Evolutionary conservation across 2,797 vertebrate species (phyloP).

Genomic region (Schizopygopsis malacanthus): DNA sequence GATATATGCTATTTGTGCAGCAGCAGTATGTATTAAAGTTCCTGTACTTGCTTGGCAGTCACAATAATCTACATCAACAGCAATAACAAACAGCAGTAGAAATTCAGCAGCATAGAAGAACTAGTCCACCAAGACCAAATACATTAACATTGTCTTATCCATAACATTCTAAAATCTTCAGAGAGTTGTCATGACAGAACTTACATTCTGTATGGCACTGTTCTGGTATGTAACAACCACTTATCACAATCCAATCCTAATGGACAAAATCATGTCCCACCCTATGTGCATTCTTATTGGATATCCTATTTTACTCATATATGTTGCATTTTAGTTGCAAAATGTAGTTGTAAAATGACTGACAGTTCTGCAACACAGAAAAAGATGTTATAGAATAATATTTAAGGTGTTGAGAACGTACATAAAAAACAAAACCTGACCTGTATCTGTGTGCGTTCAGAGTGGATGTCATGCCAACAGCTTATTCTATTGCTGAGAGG

Average conservation of each 20-base stretch:
- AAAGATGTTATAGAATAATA: background rate
- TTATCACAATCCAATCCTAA: slow-evolving; percentile 5
- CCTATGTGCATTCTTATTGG: background rate
- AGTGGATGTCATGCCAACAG: slow-evolving; percentile 45
- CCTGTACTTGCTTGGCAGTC: background rate
- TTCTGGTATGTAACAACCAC: background rate
- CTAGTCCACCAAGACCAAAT: background rate
- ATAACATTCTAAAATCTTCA: background rate
- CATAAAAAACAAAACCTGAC: slow-evolving; percentile 11
- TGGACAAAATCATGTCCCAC: no score
- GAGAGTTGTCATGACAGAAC: background rate
- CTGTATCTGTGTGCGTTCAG: slow-evolving; percentile 10
- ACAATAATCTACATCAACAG: background rate
- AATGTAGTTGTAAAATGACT: background rate
- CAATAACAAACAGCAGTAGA: background rate
- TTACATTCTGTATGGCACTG: no score
- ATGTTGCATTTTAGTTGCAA: background rate
- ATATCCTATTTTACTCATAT: background rate
- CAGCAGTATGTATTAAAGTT: background rate
- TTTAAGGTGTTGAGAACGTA: background rate
- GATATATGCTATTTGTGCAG: background rate
- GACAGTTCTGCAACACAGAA: background rate
- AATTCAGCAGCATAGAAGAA: background rate
- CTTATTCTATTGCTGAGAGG: slow-evolving; percentile 52
- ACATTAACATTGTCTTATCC: background rate